These are phyloP conservation scores for Cassiopea andromeda DNA, from an alignment of 30 jellyfish, hydroid and myxozoan species.

Conservation along the genomic window DNA sequence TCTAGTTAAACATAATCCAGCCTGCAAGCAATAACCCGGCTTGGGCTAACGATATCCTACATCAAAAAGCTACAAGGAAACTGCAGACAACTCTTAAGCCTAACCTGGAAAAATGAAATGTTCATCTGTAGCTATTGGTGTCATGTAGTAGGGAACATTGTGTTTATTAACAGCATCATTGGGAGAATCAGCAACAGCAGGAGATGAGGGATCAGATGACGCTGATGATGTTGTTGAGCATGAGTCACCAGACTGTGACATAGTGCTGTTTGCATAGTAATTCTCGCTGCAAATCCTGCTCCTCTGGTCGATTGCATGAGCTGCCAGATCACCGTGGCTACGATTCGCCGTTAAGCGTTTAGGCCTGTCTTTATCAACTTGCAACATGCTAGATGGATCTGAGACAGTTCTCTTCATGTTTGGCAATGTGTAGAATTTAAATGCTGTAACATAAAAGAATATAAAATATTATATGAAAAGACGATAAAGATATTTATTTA, in stretches of 20 bases:
- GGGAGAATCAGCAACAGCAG: slow-evolving; percentile 78
- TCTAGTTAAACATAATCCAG: too few relatives aligned
- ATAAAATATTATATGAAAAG: not conserved
- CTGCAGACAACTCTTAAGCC: not conserved
- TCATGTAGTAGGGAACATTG: slow-evolving; percentile 57
- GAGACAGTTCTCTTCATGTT: slow-evolving; percentile 85
- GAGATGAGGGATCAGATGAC: slow-evolving; percentile 90
- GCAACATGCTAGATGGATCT: slow-evolving; percentile 77
- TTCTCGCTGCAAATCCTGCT: slow-evolving; percentile 53
- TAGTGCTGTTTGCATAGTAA: slow-evolving; percentile 39
- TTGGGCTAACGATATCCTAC: too few relatives aligned
- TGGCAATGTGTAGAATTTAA: slow-evolving; percentile 71
- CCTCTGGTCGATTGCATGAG: slow-evolving; percentile 60
- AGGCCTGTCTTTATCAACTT: slow-evolving; percentile 63
- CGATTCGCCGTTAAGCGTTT: slow-evolving; percentile 61
- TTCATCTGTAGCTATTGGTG: slow-evolving; percentile 60
- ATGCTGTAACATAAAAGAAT: slow-evolving; percentile 22
- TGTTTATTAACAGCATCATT: slow-evolving; percentile 56
- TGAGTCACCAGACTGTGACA: slow-evolving; percentile 85
- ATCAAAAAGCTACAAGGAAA: too few relatives aligned
- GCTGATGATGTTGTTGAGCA: slow-evolving; percentile 94
- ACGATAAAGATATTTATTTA: not conserved
- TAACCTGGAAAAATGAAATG: slow-evolving; percentile 78
- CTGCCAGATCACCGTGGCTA: slow-evolving; percentile 83
- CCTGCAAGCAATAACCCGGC: too few relatives aligned